These are phyloP conservation scores for Perca fluviatilis DNA, from an alignment of 2,113 vertebrate genomes.

Conservation along the genomic window DNA sequence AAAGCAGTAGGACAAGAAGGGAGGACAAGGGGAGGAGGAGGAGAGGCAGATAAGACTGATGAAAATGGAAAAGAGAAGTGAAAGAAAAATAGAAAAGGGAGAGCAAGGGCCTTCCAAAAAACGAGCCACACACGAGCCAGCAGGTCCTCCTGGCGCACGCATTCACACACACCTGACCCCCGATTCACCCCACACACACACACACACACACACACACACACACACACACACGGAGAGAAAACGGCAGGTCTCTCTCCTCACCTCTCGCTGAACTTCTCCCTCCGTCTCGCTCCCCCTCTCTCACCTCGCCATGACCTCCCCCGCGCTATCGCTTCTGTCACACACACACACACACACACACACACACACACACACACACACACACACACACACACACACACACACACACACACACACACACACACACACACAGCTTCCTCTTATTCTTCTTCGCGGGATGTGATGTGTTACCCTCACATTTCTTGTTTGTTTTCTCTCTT, in stretches of 20 bases:
- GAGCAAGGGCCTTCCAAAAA: conserved; percentile 30
- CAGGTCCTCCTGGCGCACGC: conserved; percentile 49
- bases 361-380: conserved; percentile 27
- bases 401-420: conserved; percentile 22
- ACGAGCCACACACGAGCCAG: conserved; percentile 58
- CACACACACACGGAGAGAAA: conserved; percentile 21
- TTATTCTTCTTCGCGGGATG: conserved; percentile 64
- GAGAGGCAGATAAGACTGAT: conserved; percentile 49
- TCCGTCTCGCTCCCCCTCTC: conserved; percentile 74
- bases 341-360: conserved; percentile 24
- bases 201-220: conserved; percentile 28
- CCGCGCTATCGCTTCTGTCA: conserved; percentile 67
- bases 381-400: conserved; percentile 27
- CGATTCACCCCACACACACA: conserved; percentile 46
- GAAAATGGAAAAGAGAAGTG: conserved; percentile 49
- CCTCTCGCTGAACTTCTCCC: conserved; percentile 74
- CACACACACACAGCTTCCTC: conserved; percentile 64
- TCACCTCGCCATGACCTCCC: conserved; percentile 77
- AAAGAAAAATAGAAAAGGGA: background rate
- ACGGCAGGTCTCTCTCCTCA: conserved; percentile 73
- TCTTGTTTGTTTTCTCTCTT: conserved; percentile 62
- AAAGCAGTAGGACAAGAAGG: conserved; percentile 49
- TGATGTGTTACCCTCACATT: conserved; percentile 56
- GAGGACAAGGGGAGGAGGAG: conserved; percentile 1
- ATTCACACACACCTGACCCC: conserved; percentile 48